Evolutionary conservation across 1,140 invertebrate genomes (phyloP).

Genomic region (Pinna nobilis): DNA sequence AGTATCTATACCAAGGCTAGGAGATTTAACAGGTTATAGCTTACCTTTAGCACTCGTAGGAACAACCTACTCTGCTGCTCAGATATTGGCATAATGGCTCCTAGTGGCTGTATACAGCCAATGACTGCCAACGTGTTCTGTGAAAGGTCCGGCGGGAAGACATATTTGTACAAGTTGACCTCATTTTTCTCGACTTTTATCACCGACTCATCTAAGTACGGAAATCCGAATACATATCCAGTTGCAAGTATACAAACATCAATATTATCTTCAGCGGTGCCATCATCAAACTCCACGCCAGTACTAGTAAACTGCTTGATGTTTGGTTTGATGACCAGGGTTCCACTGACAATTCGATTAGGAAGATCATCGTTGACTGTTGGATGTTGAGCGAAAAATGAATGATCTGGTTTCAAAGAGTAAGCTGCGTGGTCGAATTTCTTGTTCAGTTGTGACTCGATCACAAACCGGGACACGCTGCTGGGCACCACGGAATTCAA

Average conservation of each 20-base stretch:
- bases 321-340: slow-evolving; percentile 70
- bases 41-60: slow-evolving; percentile 50
- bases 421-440: slow-evolving; percentile 76
- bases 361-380: slow-evolving; percentile 77
- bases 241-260: slow-evolving; percentile 65
- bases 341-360: slow-evolving; percentile 74
- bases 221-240: slow-evolving; percentile 64
- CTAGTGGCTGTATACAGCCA: slow-evolving; percentile 77
- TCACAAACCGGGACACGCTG: neutral
- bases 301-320: slow-evolving; percentile 60
- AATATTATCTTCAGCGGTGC: slow-evolving; percentile 55
- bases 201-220: slow-evolving; percentile 62
- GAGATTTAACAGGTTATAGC: too few relatives aligned
- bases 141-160: slow-evolving; percentile 74
- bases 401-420: slow-evolving; percentile 71
- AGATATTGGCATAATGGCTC: slow-evolving; percentile 75
- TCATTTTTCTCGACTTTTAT: slow-evolving; percentile 65
- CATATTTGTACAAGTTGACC: slow-evolving; percentile 76
- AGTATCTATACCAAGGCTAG: too few relatives aligned
- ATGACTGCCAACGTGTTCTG: slow-evolving; percentile 75
- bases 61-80: slow-evolving; percentile 59
- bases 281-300: slow-evolving; percentile 72
- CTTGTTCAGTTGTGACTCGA: slow-evolving; percentile 43
- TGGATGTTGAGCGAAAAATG: slow-evolving; percentile 74
- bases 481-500: neutral